These are phyloP conservation scores for Tribolium freemani DNA, from an alignment of 2,888 invertebrate species.

Conservation along the genomic window DNA sequence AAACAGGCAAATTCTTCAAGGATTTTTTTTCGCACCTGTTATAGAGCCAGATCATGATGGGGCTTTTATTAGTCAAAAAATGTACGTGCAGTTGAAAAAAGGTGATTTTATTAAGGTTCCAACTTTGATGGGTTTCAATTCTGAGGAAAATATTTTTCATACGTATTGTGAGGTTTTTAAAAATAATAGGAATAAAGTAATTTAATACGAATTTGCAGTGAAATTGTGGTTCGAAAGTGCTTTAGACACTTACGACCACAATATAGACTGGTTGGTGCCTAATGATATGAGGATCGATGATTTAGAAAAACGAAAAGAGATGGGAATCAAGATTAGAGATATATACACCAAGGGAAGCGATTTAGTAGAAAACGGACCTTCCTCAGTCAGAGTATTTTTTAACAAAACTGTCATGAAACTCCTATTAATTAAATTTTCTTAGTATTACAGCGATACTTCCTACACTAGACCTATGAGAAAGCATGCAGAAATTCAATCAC, in stretches of 20 bases:
- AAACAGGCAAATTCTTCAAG: conserved; percentile 9
- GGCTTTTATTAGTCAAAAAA: conserved; percentile 12
- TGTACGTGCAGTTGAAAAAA: neutral
- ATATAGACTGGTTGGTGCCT: conserved; percentile 13
- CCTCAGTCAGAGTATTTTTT: conserved; percentile 13
- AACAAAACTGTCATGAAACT: neutral
- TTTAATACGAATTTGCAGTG: no score
- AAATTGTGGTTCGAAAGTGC: no score
- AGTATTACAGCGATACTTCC: conserved; percentile 18
- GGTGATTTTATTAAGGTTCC: conserved; percentile 5
- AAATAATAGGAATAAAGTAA: no score
- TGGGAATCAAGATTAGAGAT: neutral
- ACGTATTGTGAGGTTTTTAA: no score
- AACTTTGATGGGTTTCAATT: conserved; percentile 10
- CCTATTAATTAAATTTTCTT: no score
- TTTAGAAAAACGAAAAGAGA: neutral
- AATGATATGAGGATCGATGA: conserved; percentile 5
- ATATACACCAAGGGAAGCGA: neutral
- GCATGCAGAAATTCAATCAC: conserved; percentile 5
- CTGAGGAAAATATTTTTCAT: neutral
- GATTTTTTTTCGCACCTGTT: conserved; percentile 5
- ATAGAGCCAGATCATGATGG: neutral
- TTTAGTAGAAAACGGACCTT: conserved; percentile 28
- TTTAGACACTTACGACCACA: neutral
- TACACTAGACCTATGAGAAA: conserved; percentile 8